Percentiles rank a stretch among this genome's conserved stretches.
These are phyloP conservation scores for Pseudomugil gertrudae DNA, from an alignment of 2,797 vertebrate species.

Conservation along the genomic window DNA sequence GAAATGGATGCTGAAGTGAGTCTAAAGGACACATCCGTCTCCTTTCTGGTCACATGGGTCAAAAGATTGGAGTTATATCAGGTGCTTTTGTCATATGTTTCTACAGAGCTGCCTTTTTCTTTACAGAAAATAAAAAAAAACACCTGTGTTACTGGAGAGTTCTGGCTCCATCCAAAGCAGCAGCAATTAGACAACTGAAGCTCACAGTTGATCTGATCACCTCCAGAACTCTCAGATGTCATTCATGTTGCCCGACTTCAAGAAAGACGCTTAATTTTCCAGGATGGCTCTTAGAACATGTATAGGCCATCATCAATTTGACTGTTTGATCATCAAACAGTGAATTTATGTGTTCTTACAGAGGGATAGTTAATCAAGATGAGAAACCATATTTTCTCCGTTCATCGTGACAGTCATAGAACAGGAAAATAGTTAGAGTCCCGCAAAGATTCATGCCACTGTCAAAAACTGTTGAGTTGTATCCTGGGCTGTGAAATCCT, in stretches of 20 bases:
- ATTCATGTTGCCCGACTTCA: slow-evolving; percentile 14
- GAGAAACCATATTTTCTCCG: too few species aligned
- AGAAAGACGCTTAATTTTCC: background rate
- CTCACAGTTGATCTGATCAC: slow-evolving; percentile 49
- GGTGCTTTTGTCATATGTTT: slow-evolving; percentile 7
- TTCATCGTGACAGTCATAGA: too few species aligned
- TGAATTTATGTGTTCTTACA: slow-evolving; percentile 1
- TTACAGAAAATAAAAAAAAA: slow-evolving; percentile 6
- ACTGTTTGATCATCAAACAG: too few species aligned
- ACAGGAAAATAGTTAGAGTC: too few species aligned
- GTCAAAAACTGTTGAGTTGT: too few species aligned
- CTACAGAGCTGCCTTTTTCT: background rate
- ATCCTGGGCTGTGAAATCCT: too few species aligned
- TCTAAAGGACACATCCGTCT: slow-evolving; percentile 9
- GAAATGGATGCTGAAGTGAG: slow-evolving; percentile 32
- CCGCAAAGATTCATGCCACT: too few species aligned
- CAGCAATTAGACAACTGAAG: slow-evolving; percentile 41
- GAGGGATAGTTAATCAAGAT: too few species aligned
- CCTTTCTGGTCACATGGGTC: slow-evolving; percentile 10
- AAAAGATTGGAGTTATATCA: slow-evolving; percentile 7
- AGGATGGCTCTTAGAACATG: slow-evolving; percentile 12
- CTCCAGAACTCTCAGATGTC: slow-evolving; percentile 38
- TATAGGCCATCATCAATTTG: slow-evolving; percentile 22
- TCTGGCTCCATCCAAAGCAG: slow-evolving; percentile 23
- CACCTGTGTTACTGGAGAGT: slow-evolving; percentile 5